Evolutionary conservation across 2,797 vertebrate species (phyloP).

Genomic region (Vespertilio murinus): DNA sequence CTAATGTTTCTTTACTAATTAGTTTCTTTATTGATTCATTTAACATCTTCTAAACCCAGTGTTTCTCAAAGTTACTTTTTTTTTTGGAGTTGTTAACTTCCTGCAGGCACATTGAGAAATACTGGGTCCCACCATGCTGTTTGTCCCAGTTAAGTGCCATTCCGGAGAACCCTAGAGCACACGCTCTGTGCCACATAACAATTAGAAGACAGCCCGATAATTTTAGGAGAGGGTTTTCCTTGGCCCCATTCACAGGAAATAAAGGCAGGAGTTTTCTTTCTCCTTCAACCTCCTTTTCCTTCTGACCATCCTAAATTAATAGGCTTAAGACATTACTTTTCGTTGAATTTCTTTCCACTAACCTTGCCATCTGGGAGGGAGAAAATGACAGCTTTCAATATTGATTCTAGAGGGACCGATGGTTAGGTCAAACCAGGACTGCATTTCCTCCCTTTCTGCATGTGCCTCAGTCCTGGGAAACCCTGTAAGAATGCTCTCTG

Average conservation of each 20-base stretch:
- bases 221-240: not conserved
- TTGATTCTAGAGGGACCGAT: not conserved
- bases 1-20: too few species aligned
- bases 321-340: not conserved
- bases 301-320: not conserved
- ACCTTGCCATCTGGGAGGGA: not conserved
- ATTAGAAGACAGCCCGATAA: not conserved
- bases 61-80: not conserved
- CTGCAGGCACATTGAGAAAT: not conserved
- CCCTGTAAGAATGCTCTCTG: not conserved
- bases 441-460: not conserved
- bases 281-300: not conserved
- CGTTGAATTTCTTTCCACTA: conserved; percentile 37
- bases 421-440: not conserved
- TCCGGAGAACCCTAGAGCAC: not conserved
- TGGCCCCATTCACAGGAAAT: not conserved
- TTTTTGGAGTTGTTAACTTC: not conserved
- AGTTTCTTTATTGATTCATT: not conserved
- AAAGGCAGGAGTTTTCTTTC: not conserved
- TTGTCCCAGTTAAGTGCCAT: not conserved
- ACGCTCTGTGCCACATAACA: not conserved
- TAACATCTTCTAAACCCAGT: not conserved
- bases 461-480: not conserved
- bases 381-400: not conserved
- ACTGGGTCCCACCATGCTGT: not conserved